phyloP scores from a whole-genome alignment of 2,797 vertebrate species.

The Parauchenoglanis ngamensis region DNA sequence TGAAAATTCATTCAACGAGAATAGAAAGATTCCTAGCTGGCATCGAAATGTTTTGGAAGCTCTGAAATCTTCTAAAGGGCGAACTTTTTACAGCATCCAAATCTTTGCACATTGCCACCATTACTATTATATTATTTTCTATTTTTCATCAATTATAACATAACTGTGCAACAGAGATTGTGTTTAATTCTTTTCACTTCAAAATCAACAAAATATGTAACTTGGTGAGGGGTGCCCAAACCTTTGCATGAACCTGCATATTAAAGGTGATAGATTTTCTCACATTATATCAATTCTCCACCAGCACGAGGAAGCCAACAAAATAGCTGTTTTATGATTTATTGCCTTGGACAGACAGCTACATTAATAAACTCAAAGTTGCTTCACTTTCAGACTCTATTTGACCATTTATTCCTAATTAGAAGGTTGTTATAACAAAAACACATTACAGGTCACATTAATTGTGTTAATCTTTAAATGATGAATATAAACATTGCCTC shows the following conservation, averaged over 20 bases:
- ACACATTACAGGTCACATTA: neutral
- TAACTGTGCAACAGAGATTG: neutral
- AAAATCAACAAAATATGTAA: neutral
- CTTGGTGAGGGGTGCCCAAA: neutral
- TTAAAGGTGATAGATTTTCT: neutral
- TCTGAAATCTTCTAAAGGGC: neutral
- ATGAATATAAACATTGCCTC: neutral
- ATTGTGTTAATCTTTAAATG: neutral
- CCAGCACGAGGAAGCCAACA: neutral
- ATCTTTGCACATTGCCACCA: neutral
- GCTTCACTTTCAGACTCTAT: neutral
- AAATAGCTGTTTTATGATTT: neutral
- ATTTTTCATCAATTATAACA: neutral
- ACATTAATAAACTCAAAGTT: neutral
- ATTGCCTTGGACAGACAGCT: neutral
- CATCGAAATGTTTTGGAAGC: neutral
- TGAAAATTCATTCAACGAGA: neutral
- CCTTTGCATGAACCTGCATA: neutral
- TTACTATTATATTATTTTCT: neutral
- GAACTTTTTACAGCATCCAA: neutral
- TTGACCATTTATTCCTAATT: neutral
- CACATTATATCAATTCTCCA: neutral
- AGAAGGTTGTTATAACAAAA: neutral
- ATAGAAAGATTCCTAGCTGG: neutral
- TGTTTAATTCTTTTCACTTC: neutral